Evolutionary conservation across 2,797 vertebrate genomes (phyloP).

Genomic region (Sparus aurata): DNA sequence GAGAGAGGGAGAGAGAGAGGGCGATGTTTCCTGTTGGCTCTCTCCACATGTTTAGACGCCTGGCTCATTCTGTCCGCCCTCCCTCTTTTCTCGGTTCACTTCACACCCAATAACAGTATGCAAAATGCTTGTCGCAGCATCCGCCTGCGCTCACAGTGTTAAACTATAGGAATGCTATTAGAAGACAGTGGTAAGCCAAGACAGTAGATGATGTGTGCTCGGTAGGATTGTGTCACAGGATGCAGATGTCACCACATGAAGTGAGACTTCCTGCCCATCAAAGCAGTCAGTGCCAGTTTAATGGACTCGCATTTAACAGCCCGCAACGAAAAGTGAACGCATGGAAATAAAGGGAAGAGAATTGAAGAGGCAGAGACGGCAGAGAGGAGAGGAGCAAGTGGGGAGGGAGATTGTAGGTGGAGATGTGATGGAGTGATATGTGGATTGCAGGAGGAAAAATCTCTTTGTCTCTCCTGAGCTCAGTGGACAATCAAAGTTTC

Average conservation of each 20-base stretch:
- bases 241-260: slow-evolving; percentile 79
- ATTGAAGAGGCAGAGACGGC: slow-evolving; percentile 51
- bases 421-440: slow-evolving; percentile 81
- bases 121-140: slow-evolving; percentile 28
- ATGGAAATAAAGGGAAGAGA: slow-evolving; percentile 57
- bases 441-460: slow-evolving; percentile 83
- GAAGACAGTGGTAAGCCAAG: slow-evolving; percentile 66
- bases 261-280: slow-evolving; percentile 83
- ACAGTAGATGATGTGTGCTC: slow-evolving; percentile 56
- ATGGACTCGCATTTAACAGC: slow-evolving; percentile 74
- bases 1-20: slow-evolving; percentile 48
- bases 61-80: slow-evolving; percentile 23
- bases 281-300: slow-evolving; percentile 75
- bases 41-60: slow-evolving; percentile 59
- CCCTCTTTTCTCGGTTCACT: slow-evolving; percentile 29
- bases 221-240: slow-evolving; percentile 78
- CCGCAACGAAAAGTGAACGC: slow-evolving; percentile 68
- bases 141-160: slow-evolving; percentile 14
- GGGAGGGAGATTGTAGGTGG: slow-evolving; percentile 62
- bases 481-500: slow-evolving; percentile 87
- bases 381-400: slow-evolving; percentile 60
- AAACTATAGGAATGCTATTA: slow-evolving; percentile 46
- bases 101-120: slow-evolving; percentile 47
- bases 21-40: slow-evolving; percentile 82
- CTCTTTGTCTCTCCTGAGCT: slow-evolving; percentile 83